phyloP scores from a whole-genome alignment of 2,113 vertebrate genomes.

The Porphyrio hochstetteri region DNA sequence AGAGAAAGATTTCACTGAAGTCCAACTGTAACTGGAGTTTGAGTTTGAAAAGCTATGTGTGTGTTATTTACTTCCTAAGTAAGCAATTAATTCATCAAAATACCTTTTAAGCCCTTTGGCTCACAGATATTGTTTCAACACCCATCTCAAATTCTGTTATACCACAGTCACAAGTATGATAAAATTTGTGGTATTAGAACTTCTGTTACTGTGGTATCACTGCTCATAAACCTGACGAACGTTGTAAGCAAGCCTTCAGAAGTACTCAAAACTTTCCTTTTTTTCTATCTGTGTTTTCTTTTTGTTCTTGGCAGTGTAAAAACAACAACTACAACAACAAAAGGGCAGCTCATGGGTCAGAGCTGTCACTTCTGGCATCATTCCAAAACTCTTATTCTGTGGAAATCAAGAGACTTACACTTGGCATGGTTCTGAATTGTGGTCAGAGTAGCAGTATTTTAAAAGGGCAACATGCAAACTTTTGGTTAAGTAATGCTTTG shows the following conservation, averaged over 20 bases:
- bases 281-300: not conserved
- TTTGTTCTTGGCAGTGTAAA: not conserved
- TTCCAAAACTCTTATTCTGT: not conserved
- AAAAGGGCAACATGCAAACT: not conserved
- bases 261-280: not conserved
- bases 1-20: not conserved
- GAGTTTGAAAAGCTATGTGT: not conserved
- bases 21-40: not conserved
- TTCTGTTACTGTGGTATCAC: not conserved
- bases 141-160: not conserved
- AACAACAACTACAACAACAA: not conserved
- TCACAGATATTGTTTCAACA: not conserved
- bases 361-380: not conserved
- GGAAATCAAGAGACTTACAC: not conserved
- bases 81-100: not conserved
- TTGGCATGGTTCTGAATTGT: not conserved
- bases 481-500: not conserved
- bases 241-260: not conserved
- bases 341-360: not conserved
- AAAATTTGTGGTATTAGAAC: not conserved
- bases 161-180: not conserved
- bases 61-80: not conserved
- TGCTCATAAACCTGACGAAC: not conserved
- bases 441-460: not conserved
- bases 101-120: not conserved